Evolutionary conservation across 2,888 invertebrate genomes (phyloP).

Genomic region (Chironomus tentans): DNA sequence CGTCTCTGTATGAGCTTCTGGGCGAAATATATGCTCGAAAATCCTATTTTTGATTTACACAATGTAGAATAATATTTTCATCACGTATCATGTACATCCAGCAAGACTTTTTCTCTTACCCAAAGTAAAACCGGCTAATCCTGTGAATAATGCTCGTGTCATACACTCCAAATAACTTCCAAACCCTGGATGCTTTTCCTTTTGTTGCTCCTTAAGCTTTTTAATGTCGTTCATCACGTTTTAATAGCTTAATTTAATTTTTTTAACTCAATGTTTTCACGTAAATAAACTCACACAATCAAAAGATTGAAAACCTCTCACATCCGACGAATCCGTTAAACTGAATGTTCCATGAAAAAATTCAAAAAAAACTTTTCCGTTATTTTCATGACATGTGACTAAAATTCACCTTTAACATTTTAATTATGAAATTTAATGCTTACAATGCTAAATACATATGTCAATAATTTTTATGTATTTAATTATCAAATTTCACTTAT

Average conservation of each 20-base stretch:
- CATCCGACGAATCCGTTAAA: too few relatives aligned
- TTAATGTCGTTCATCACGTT: slow-evolving; percentile 7
- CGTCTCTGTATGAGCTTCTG: slow-evolving; percentile 39
- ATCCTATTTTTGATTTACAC: slow-evolving; percentile 34
- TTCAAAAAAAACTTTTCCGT: too few relatives aligned
- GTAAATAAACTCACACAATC: neutral
- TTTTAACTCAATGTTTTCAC: neutral
- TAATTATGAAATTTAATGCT: too few relatives aligned
- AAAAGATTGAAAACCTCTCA: too few relatives aligned
- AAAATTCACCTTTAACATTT: too few relatives aligned
- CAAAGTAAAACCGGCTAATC: slow-evolving; percentile 42
- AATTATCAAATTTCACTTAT: too few relatives aligned
- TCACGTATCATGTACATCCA: neutral
- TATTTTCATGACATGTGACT: too few relatives aligned
- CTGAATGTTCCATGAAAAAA: too few relatives aligned
- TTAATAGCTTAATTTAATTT: neutral
- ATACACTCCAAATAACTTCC: slow-evolving; percentile 44
- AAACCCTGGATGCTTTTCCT: slow-evolving; percentile 42
- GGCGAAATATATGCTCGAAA: slow-evolving; percentile 41
- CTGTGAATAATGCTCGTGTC: slow-evolving; percentile 42
- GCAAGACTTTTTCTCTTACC: slow-evolving; percentile 32
- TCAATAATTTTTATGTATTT: too few relatives aligned
- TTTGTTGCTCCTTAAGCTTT: slow-evolving; percentile 37
- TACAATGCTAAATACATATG: too few relatives aligned
- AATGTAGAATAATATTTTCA: slow-evolving; percentile 3